phyloP scores from a whole-genome alignment of 2,113 vertebrate genomes.

The Hassar affinis region DNA sequence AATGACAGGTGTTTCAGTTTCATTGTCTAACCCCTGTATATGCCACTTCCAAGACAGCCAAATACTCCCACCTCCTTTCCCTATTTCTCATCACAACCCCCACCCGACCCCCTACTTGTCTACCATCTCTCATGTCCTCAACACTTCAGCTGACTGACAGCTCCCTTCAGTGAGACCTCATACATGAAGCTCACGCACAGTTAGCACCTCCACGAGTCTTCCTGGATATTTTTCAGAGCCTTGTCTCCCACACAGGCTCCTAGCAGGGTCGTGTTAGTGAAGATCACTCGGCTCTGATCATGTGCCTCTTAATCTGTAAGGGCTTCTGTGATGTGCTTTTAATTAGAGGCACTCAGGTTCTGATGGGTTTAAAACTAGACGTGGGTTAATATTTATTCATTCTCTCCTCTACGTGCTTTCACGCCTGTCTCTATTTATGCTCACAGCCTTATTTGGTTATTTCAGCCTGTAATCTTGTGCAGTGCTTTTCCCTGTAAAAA shows the following conservation, averaged over 20 bases:
- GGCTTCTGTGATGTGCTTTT: slow-evolving; percentile 34
- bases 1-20: too few species aligned
- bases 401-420: not conserved
- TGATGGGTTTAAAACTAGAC: not conserved
- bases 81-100: not conserved
- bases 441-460: slow-evolving; percentile 22
- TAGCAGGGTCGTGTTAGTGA: slow-evolving; percentile 37
- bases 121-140: slow-evolving; percentile 30
- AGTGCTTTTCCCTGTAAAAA: slow-evolving; percentile 12
- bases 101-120: not conserved
- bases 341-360: slow-evolving; percentile 6
- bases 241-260: not conserved
- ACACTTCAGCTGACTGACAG: slow-evolving; percentile 31
- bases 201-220: slow-evolving; percentile 18
- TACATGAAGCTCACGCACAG: slow-evolving; percentile 4
- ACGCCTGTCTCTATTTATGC: slow-evolving; percentile 5
- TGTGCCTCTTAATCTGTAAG: slow-evolving; percentile 47
- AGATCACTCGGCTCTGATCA: slow-evolving; percentile 49
- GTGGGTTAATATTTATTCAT: slow-evolving; percentile 18
- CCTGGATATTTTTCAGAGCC: not conserved
- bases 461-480: slow-evolving; percentile 12
- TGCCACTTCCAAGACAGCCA: not conserved
- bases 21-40: too few species aligned
- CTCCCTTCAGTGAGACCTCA: slow-evolving; percentile 13
- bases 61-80: not conserved